Conservation (phyloP, 1,140 invertebrate genomes). For the Anastrepha obliqua region DNA sequence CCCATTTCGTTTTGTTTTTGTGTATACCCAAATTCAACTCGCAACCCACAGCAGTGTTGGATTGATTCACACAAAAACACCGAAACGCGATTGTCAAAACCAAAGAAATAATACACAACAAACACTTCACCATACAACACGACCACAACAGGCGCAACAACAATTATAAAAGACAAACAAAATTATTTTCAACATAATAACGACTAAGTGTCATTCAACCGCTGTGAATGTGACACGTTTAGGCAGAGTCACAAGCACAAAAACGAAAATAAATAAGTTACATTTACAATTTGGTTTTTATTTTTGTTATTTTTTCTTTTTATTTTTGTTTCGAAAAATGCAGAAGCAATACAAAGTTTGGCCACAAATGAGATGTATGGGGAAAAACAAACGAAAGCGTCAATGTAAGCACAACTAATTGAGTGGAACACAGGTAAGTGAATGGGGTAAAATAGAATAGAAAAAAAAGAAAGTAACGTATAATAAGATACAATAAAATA, state of each 20-base stretch:
- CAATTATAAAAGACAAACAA: constrained; percentile 23
- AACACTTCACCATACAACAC: background rate
- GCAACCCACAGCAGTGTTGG: background rate
- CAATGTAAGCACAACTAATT: no score
- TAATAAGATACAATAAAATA: background rate
- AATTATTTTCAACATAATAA: constrained; percentile 24
- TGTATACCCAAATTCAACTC: background rate
- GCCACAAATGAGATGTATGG: background rate
- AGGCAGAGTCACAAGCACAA: constrained; percentile 27
- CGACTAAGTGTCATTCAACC: constrained; percentile 38
- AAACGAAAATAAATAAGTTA: constrained; percentile 26
- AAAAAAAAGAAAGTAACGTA: no score
- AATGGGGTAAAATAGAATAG: no score
- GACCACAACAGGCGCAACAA: background rate
- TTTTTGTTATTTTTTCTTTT: background rate
- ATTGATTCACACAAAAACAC: constrained; percentile 12
- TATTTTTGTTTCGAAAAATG: background rate
- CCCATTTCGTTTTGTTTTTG: background rate
- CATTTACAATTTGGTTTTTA: background rate
- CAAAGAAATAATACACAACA: background rate
- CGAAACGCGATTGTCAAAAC: background rate
- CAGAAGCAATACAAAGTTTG: background rate
- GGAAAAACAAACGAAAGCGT: background rate
- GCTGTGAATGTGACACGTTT: constrained; percentile 44
- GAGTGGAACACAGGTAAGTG: no score